Conservation (phyloP, 1,140 invertebrate species). For the Matsumurasca onukii region DNA sequence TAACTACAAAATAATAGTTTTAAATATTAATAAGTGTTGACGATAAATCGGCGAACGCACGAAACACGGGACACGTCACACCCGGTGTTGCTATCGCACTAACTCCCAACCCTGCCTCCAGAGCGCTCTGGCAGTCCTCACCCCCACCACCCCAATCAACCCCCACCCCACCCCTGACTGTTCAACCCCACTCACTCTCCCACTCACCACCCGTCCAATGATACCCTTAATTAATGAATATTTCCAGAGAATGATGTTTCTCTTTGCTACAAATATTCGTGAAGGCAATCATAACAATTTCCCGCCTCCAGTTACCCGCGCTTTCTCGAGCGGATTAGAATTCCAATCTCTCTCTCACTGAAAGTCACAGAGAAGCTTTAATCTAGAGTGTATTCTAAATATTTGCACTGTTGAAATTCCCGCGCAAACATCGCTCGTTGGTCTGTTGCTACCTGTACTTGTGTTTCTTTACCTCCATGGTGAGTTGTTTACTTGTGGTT, state of each 20-base stretch:
- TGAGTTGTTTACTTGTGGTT: too few species aligned
- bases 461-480: too few species aligned
- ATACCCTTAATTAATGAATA: slow-evolving; percentile 11
- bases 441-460: too few species aligned
- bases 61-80: not conserved
- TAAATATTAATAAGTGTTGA: not conserved
- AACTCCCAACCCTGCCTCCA: not conserved
- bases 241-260: not conserved
- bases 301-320: too few species aligned
- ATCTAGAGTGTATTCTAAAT: too few species aligned
- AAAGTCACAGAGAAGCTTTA: too few species aligned
- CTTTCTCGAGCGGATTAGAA: too few species aligned
- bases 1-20: not conserved
- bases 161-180: not conserved
- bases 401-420: too few species aligned
- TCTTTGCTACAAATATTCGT: too few species aligned
- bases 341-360: too few species aligned
- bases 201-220: not conserved
- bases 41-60: not conserved
- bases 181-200: not conserved
- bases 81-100: not conserved
- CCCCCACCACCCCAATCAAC: not conserved
- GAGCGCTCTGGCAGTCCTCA: not conserved
- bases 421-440: too few species aligned
- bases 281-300: too few species aligned